These are phyloP conservation scores for Parapsyche elsis DNA, from an alignment of 1,140 invertebrate species.

Conservation along the genomic window DNA sequence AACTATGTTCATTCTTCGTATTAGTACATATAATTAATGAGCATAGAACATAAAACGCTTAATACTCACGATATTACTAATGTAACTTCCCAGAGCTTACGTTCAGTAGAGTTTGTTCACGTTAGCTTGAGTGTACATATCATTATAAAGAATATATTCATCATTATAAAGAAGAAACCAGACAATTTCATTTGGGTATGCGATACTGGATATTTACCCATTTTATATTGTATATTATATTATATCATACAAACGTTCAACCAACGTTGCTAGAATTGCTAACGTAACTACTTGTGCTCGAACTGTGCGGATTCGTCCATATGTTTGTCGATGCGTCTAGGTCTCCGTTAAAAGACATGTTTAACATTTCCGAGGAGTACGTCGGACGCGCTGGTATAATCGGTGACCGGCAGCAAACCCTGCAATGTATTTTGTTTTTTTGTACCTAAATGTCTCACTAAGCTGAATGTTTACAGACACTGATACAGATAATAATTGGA, in stretches of 20 bases:
- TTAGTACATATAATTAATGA: too few relatives aligned
- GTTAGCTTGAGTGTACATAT: too few relatives aligned
- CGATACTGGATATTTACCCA: too few relatives aligned
- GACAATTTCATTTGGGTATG: too few relatives aligned
- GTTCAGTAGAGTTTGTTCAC: too few relatives aligned
- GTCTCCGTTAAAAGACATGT: constrained; percentile 59
- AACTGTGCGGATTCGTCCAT: constrained; percentile 75
- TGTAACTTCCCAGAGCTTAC: too few relatives aligned
- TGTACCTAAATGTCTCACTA: neutral
- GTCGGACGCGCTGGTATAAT: constrained; percentile 79
- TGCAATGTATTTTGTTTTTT: constrained; percentile 61
- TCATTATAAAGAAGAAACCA: too few relatives aligned
- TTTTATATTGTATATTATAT: neutral
- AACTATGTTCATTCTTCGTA: too few relatives aligned
- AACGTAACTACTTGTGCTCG: constrained; percentile 60
- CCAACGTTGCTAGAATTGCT: constrained; percentile 51
- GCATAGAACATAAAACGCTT: too few relatives aligned
- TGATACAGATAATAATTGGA: neutral
- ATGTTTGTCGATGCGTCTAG: constrained; percentile 70
- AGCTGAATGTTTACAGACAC: neutral
- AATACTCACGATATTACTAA: too few relatives aligned
- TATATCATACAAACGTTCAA: neutral
- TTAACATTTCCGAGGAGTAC: constrained; percentile 72
- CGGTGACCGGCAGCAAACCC: constrained; percentile 81
- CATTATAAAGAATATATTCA: too few relatives aligned